Percentiles rank a stretch among this genome's conserved stretches.
These are phyloP conservation scores for Protomyctophum bolini DNA, from an alignment of 2,113 vertebrate species.

Conservation along the genomic window DNA sequence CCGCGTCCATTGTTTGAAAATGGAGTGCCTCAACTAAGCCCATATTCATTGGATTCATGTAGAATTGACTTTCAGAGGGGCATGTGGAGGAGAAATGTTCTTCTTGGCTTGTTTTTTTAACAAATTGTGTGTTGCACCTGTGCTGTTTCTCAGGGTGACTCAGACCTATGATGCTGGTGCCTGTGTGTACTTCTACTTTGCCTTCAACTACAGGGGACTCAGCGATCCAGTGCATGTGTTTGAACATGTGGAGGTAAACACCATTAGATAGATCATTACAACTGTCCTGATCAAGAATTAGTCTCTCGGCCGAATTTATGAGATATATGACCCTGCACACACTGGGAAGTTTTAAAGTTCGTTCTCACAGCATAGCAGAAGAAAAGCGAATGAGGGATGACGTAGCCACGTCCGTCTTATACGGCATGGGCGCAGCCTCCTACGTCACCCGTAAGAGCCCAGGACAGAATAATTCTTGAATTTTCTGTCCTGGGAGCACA, in stretches of 20 bases:
- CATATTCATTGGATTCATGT: conserved; percentile 5
- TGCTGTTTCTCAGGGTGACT: conserved; percentile 85
- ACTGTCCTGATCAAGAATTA: conserved; percentile 5
- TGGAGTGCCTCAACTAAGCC: conserved; percentile 5
- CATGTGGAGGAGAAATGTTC: not conserved
- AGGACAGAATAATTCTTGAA: too few relatives aligned
- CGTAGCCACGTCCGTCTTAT: too few relatives aligned
- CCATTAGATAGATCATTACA: not conserved
- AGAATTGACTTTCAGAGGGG: conserved; percentile 21
- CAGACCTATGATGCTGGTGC: conserved; percentile 96
- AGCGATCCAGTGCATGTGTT: conserved; percentile 91
- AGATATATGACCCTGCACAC: too few relatives aligned
- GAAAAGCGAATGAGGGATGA: too few relatives aligned
- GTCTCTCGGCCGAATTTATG: too few relatives aligned
- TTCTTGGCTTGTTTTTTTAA: conserved; percentile 11
- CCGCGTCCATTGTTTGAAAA: conserved; percentile 38
- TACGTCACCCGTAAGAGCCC: too few relatives aligned
- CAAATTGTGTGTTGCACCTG: not conserved
- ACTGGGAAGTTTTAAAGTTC: too few relatives aligned
- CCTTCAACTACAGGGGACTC: conserved; percentile 98
- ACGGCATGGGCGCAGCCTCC: too few relatives aligned
- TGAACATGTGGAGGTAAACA: conserved; percentile 94
- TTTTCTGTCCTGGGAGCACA: too few relatives aligned
- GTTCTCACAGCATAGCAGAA: too few relatives aligned
- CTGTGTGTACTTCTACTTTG: conserved; percentile 99